phyloP scores from a whole-genome alignment of 2,797 vertebrate species.

The Coreius guichenoti region DNA sequence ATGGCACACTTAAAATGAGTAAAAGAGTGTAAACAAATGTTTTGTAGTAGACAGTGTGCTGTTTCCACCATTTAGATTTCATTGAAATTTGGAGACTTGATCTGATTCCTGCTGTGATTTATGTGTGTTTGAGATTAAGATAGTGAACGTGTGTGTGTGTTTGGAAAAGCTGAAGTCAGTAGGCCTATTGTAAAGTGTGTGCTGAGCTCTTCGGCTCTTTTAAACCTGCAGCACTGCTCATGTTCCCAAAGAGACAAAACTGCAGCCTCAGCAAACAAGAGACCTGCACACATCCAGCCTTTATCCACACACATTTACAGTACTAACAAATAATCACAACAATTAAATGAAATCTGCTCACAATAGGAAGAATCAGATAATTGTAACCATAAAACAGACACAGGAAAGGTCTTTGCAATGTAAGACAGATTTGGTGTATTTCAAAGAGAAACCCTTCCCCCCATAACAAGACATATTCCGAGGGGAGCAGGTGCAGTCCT shows the following conservation, averaged over 20 bases:
- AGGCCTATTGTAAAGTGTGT: slow-evolving; percentile 25
- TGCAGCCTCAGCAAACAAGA: slow-evolving; percentile 57
- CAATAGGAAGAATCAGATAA: not conserved
- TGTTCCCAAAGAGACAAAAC: slow-evolving; percentile 46
- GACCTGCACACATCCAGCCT: slow-evolving; percentile 37
- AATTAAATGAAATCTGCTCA: not conserved
- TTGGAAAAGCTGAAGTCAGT: slow-evolving; percentile 29
- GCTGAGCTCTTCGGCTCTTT: slow-evolving; percentile 45
- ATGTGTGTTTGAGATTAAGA: not conserved
- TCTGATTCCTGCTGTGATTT: not conserved
- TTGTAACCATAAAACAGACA: slow-evolving; percentile 10
- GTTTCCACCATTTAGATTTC: not conserved
- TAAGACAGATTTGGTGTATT: slow-evolving; percentile 8
- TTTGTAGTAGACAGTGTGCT: not conserved
- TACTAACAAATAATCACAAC: not conserved
- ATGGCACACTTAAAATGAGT: not conserved
- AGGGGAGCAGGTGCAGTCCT: slow-evolving; percentile 41
- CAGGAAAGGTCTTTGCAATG: slow-evolving; percentile 11
- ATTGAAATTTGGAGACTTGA: not conserved
- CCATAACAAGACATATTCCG: slow-evolving; percentile 7
- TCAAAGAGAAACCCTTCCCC: slow-evolving; percentile 15
- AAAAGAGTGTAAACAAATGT: not conserved
- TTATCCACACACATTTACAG: slow-evolving; percentile 31
- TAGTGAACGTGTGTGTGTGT: slow-evolving; percentile 5
- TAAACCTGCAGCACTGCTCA: slow-evolving; percentile 51